A percentile compares a stretch with the other conserved stretches of the same genome.
These are phyloP conservation scores for Bibio marci DNA, from an alignment of 2,888 invertebrate species.

Conservation along the genomic window DNA sequence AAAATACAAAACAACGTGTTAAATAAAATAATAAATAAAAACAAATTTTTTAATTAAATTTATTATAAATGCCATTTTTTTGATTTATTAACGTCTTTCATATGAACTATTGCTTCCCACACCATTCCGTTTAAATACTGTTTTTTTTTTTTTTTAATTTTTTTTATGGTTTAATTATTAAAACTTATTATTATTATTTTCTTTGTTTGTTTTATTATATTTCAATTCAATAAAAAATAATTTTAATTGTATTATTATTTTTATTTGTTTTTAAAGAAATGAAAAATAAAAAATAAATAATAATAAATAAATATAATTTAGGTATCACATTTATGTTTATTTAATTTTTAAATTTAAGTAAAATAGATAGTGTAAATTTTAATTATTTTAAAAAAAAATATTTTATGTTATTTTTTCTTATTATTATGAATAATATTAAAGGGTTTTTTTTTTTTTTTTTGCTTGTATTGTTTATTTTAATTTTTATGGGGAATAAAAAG, in stretches of 20 bases:
- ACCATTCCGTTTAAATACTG: slow-evolving; percentile 23
- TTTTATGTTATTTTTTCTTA: too few relatives aligned
- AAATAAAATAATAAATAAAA: too few relatives aligned
- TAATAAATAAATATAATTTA: too few relatives aligned
- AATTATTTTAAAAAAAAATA: too few relatives aligned
- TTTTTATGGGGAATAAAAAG: neutral
- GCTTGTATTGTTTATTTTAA: too few relatives aligned
- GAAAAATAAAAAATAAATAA: too few relatives aligned
- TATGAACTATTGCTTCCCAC: slow-evolving; percentile 32
- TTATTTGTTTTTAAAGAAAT: neutral
- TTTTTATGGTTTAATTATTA: neutral
- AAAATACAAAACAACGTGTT: neutral
- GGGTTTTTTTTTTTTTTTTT: neutral
- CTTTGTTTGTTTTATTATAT: neutral
- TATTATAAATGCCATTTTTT: slow-evolving; percentile 9
- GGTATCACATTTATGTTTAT: neutral
- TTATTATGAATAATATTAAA: too few relatives aligned
- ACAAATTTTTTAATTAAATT: slow-evolving; percentile 15
- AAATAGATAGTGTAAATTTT: too few relatives aligned
- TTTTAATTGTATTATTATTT: neutral
- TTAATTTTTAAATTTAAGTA: too few relatives aligned
- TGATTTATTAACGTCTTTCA: slow-evolving; percentile 23
- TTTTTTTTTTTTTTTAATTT: neutral
- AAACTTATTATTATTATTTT: neutral
- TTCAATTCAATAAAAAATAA: neutral